Base-by-base conservation (phyloP, 53 echinoderm and acorn worm species). In the Holothuria leucospilota region DNA sequence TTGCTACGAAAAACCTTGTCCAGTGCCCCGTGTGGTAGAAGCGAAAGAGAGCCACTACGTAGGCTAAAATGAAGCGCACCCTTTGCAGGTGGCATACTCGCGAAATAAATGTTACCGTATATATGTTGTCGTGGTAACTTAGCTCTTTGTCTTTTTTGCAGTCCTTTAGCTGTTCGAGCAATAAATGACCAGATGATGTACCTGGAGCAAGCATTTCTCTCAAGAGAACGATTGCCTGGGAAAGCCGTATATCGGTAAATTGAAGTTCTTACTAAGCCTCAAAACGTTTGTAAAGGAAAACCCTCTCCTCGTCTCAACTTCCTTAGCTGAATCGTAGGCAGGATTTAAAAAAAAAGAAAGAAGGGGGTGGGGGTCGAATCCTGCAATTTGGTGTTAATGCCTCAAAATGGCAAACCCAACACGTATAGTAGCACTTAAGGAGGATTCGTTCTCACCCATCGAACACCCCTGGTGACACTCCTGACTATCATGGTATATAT, bases 171-270 rank as follows among this genome's bases (percentile, higher is more conserved):
- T 49, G 87, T 94, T 29, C 78, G 94, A 20, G 82, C 81, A 28
- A 84, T 94, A 10, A 94, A 94, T 62, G 94, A 94, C 68, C 94
- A 91, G 78, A 88, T 94, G 91, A 88, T 91, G 94, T 68, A 86
- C 7, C 39, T 94, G 26, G 94, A 94, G 21, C 81, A 81, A 69
- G 86, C 86, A 51, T 94, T 91, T 56, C 81, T 94, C 27, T 30
- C 78, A 38, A 63, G 59, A 63, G 90, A 90, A 51, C 39, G 41
- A 13, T n/a, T 90, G 5, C 59, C 85, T 26, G 80, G 79, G 34
- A 29, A 82, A 49, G 63, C 74, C 21, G 63, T 73, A 20, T 58
- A 78, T 15, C 87, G 86, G 91, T 87, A 78, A 59, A 66, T 52
- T 4, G 20, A 88, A 23, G 63, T 40, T 49, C 40, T 24, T 71